Evolutionary conservation across 2,888 invertebrate species (phyloP), one percentile per base, ranked within the genome.

Genomic region (Thymelicus lineola): DNA sequence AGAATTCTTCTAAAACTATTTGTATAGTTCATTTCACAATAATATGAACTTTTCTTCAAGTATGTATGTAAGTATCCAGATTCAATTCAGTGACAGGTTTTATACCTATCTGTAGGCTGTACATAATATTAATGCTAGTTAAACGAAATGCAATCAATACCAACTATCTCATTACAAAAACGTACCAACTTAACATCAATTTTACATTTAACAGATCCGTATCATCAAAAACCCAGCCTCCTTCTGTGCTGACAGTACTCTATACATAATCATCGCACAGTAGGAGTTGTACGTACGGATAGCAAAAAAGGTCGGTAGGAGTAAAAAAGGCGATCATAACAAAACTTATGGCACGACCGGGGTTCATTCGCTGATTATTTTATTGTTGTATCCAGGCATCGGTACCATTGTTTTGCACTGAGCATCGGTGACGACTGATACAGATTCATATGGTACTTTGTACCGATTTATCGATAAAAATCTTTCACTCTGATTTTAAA

Each of bases 191-290:
- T 55, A 14, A n/a, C 15, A 50, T 6, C 15, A 14, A 20, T 17
- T 53, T 53, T 20, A 53, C 53, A 53, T 53, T 53, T 53, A 20
- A 53, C 53, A 20, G 17, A 55, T 55, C 55, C 1, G 10, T 55
- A 58, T 58, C 36, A 17, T 12, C 28, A 36, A 5, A 14, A 58
- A 38, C 38, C 15, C 15, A 58, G 10, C 28, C 6, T 9, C n/a
- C 12, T 66, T 59, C 68, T 73, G 66, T 85, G 82, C 80, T 12
- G 65, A 60, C 82, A 61, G 79, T 87, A 84, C 82, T 38, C 45
- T 62, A 53, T 81, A 83, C 86, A 86, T 79, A 82, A 85, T 88
- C 82, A 87, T 87, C 86, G 85, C 86, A 81, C 86, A 81, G 88
- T 85, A 83, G 85, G 83, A n/a, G n/a, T n/a, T n/a, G n/a, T n/a